A percentile compares a stretch with the other conserved stretches of the same genome.
Conservation (phyloP, 37 sponge, comb jelly and placozoan species). For the Lycopodina hypogea region DNA sequence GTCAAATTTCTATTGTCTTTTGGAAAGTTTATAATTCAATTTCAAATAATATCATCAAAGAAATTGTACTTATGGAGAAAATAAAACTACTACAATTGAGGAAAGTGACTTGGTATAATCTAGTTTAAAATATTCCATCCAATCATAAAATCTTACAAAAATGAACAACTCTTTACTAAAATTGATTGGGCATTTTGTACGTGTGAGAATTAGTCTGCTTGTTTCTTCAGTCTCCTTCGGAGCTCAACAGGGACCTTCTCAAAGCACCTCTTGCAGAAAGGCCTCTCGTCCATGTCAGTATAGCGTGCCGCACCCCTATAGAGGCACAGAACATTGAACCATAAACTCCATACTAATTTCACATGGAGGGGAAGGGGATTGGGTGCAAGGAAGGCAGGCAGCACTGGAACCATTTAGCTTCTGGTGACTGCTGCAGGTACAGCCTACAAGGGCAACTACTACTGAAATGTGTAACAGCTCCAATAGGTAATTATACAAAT, state of each 20-base stretch:
- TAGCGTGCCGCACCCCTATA: slow-evolving; percentile 81
- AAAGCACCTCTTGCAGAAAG: slow-evolving; percentile 93
- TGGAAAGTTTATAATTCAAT: background rate
- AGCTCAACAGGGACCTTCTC: slow-evolving; percentile 88
- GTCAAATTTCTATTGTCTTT: background rate
- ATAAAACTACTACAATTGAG: no score
- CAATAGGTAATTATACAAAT: no score
- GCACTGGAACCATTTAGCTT: background rate
- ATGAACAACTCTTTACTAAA: no score
- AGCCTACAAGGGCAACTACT: no score
- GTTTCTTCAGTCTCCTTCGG: slow-evolving; percentile 83
- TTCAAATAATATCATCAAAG: no score
- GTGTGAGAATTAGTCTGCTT: slow-evolving; percentile 24
- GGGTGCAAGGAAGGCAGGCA: background rate
- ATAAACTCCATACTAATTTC: background rate
- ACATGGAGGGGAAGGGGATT: background rate
- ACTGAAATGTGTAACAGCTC: no score
- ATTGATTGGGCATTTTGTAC: no score
- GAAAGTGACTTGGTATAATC: no score
- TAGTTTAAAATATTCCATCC: no score
- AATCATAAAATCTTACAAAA: no score
- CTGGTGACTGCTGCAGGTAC: background rate
- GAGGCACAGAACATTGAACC: no score
- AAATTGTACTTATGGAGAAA: no score
- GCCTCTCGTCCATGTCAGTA: slow-evolving; percentile 87